A percentile compares a stretch with the other conserved stretches of the same genome.
Evolutionary conservation across 2,888 invertebrate species (phyloP).

Genomic region (Ochropleura plecta): DNA sequence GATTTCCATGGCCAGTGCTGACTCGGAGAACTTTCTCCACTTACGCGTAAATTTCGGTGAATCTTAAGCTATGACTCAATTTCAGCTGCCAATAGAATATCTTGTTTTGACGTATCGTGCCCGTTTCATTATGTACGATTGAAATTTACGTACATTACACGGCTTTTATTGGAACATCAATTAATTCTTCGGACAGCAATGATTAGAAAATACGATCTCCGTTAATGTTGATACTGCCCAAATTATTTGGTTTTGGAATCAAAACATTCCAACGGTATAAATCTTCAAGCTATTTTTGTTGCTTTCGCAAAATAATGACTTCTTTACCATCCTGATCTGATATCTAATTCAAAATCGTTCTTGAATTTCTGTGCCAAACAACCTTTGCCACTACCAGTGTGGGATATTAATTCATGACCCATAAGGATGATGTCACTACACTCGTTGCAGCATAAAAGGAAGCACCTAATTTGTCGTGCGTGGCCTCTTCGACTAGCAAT

Average conservation of each 20-base stretch:
- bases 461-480: constrained; percentile 71
- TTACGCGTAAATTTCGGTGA: constrained; percentile 33
- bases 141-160: constrained; percentile 20
- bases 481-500: constrained; percentile 66
- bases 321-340: background rate
- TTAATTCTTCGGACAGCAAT: constrained; percentile 31
- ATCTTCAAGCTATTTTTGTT: constrained; percentile 15
- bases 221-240: constrained; percentile 21
- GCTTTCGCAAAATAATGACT: constrained; percentile 16
- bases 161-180: constrained; percentile 52
- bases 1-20: constrained; percentile 15
- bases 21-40: constrained; percentile 48
- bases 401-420: constrained; percentile 63
- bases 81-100: constrained; percentile 33
- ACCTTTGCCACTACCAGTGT: constrained; percentile 40
- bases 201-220: constrained; percentile 41
- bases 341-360: constrained; percentile 1
- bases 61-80: constrained; percentile 36
- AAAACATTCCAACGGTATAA: constrained; percentile 23
- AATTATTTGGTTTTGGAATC: constrained; percentile 39
- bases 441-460: constrained; percentile 68
- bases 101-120: constrained; percentile 39
- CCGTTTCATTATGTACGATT: constrained; percentile 15
- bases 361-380: constrained; percentile 25
- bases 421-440: constrained; percentile 71